Base-by-base conservation (phyloP, 2,797 vertebrate species). In the Danio tinwini region DNA sequence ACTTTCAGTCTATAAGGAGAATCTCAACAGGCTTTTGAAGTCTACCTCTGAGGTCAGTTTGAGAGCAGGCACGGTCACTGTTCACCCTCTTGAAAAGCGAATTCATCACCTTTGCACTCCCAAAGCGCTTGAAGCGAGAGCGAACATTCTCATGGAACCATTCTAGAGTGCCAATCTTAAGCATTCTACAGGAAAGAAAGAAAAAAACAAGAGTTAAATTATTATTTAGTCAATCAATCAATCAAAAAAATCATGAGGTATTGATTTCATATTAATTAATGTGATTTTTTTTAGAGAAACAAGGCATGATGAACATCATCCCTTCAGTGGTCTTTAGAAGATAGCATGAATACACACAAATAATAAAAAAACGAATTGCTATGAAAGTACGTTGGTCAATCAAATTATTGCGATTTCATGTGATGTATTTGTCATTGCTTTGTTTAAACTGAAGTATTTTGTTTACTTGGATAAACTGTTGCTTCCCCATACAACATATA, bases 61-160 rank as follows among this genome's bases (percentile, higher is more conserved):
- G 90, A 56, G 84, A 84, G 39, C 76, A 73, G 3, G 87, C 88
- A 65, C 76, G 86, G 45, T 90, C 88, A 0, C 86, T 88, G 17
- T 82, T 93, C 81, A 95, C 81, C 87, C 97, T 93, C 84, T 93
- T 94, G 0, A 87, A 94, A 56, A 98, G 95, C 0, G 95, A 98
- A 12, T 90, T 93, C 91, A 98, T 94, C 80, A 99, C 97, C 68
- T 98, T 97, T 86, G 95, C 96, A 0, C 97, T 98, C 73, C 97
- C 97, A 6, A 97, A 97, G 1, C 91, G 91, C 88, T 96, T 97
- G 90, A 98, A 98, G 7, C 96, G 96, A 29, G 95, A 88, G 0
- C 92, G 91, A 44, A 98, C 90, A 0, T 96, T 96, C 39, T 95
- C 89, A 0, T 99, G 93, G 91, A 95, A 98, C 97, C 97, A 98